Base-by-base conservation (phyloP, 2,888 invertebrate genomes). In the Eurytoma californica region DNA sequence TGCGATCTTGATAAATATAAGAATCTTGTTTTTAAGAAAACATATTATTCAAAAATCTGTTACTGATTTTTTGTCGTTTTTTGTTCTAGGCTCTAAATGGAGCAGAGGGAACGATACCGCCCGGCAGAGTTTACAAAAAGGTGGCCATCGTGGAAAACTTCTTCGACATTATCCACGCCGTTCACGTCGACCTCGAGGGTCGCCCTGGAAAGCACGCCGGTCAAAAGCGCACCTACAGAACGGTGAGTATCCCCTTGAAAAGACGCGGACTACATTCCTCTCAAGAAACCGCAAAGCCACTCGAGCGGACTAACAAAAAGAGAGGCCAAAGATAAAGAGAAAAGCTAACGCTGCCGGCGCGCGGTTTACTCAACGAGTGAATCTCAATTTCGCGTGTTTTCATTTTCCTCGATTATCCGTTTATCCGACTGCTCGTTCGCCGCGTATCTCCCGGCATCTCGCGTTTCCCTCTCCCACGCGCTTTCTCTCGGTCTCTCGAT, bases 111-210 rank as follows among this genome's bases (percentile, higher is more conserved):
- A 88, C 89, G 0, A 86, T 89, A 16, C 85, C 88, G 18, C 87
- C 89, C 7, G 90, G 89, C 79, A 93, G 95, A 73, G 94, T 95
- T 18, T 97, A 95, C 91, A 95, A 97, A 87, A 95, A 97, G 90
- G 98, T 98, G 66, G 98, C 98, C 0, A 95, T 98, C 55, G 98
- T 98, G n/a, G 98, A 98, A 91, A 97, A 98, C 88, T 98, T 98
- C 92, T 98, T 97, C 90, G 96, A 98, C 89, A 98, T 98, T 83
- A 98, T 98, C 88, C 97, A 97, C 91, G 96, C 95, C 70, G 97
- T 98, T 18, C 98, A 98, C 90, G 97, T 98, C 74, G 97, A 97
- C 88, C 93, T 97, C 86, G 97, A 97, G 90, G 97, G 97, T 72
- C 93, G 97, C 84, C 95, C 95, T 72, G 97, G 97, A 77, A 97